Conservation (phyloP, 1,140 invertebrate species). For the Spodoptera frugiperda region DNA sequence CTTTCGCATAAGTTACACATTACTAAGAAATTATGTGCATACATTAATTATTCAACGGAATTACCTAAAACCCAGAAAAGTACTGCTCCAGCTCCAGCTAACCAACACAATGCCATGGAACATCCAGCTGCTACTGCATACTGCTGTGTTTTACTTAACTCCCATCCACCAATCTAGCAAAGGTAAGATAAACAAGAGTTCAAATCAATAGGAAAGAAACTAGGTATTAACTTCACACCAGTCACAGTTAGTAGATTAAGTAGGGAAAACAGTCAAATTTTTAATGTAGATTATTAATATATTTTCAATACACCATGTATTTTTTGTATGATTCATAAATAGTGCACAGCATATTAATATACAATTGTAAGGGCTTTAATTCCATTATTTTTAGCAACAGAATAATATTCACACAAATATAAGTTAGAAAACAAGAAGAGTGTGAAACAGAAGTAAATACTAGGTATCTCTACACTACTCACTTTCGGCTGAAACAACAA, state of each 20-base stretch:
- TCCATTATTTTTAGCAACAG: no score
- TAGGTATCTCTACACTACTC: conserved; percentile 55
- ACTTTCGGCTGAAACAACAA: conserved; percentile 65
- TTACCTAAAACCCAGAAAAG: conserved; percentile 93
- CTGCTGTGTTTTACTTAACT: conserved; percentile 92
- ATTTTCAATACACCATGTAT: no score
- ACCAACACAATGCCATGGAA: conserved; percentile 93
- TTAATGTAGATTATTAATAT: no score
- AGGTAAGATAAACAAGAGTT: not conserved
- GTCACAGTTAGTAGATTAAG: no score
- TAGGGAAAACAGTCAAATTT: no score
- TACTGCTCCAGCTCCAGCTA: conserved; percentile 93
- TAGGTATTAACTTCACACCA: not conserved
- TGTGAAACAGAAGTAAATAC: conserved; percentile 12
- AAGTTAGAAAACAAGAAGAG: conserved; percentile 35
- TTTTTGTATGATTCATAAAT: no score
- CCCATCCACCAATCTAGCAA: conserved; percentile 87
- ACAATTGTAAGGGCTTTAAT: no score
- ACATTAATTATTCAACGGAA: conserved; percentile 11
- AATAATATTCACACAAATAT: not conserved
- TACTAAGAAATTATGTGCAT: not conserved
- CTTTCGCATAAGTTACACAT: not conserved
- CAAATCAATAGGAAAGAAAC: not conserved
- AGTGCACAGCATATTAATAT: no score
- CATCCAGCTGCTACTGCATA: conserved; percentile 90